phyloP scores from a whole-genome alignment of 35 echinoderm and acorn worm species.

The Apostichopus californicus region DNA sequence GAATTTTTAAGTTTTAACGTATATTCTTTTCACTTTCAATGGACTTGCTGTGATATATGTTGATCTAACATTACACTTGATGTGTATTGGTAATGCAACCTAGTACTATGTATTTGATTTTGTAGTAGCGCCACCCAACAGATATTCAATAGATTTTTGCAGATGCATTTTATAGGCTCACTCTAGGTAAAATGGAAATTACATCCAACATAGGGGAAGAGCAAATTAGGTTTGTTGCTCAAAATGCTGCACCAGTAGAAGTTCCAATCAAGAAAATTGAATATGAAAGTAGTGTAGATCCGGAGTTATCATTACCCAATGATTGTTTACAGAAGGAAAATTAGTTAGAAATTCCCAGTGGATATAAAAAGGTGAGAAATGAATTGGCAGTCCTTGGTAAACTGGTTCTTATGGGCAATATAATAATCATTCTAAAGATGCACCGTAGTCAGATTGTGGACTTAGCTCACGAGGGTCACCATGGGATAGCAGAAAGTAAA shows the following conservation, averaged over 20 bases:
- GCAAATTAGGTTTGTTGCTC: conserved; percentile 23
- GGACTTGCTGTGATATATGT: no score
- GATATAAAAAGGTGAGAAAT: conserved; percentile 22
- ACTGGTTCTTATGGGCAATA: neutral
- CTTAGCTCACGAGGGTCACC: neutral
- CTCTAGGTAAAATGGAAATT: neutral
- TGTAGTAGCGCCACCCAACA: no score
- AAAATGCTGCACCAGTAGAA: conserved; percentile 15
- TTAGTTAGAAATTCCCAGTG: neutral
- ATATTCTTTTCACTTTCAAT: no score
- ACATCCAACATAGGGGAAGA: neutral
- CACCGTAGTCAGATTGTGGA: neutral
- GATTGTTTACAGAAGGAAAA: conserved; percentile 10
- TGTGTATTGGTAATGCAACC: no score
- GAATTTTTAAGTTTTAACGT: no score
- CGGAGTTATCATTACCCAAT: neutral
- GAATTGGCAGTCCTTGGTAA: conserved; percentile 45
- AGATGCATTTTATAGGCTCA: conserved; percentile 38
- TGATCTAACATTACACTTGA: no score
- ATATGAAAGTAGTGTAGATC: neutral
- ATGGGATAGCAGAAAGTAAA: neutral
- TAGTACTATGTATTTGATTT: no score
- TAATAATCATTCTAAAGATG: neutral
- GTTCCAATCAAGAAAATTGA: conserved; percentile 34
- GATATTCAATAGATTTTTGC: conserved; percentile 15